Evolutionary conservation across 1,140 invertebrate species (phyloP).

Genomic region (Pomacea maculata): DNA sequence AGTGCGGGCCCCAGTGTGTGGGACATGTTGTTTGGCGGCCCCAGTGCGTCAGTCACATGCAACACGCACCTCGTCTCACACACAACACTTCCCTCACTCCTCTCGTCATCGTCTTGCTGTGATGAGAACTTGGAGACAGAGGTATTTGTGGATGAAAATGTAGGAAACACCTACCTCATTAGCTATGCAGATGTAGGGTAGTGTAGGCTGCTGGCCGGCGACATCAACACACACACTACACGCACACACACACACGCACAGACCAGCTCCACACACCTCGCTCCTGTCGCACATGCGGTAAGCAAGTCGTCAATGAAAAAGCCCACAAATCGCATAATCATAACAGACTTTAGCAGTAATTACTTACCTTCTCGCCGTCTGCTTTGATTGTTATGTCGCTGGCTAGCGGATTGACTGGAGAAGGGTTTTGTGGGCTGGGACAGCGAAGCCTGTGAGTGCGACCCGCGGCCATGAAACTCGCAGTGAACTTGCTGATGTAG

Average conservation of each 20-base stretch:
- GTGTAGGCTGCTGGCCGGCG: conserved; percentile 19
- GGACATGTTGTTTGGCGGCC: no score
- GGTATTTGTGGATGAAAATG: conserved; percentile 7
- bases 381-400: background rate
- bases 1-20: background rate
- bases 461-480: conserved; percentile 27
- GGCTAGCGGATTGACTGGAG: background rate
- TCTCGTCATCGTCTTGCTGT: background rate
- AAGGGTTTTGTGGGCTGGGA: conserved; percentile 8
- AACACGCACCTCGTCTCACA: background rate
- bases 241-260: conserved; percentile 16
- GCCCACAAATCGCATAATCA: background rate
- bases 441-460: background rate
- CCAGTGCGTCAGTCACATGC: no score
- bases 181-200: conserved; percentile 30
- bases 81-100: background rate
- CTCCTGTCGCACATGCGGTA: conserved; percentile 25
- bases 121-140: conserved; percentile 3
- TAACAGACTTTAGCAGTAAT: conserved; percentile 13
- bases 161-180: conserved; percentile 27
- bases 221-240: conserved; percentile 21
- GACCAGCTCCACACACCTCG: background rate
- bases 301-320: conserved; percentile 34
- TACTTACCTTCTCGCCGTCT: conserved; percentile 27
- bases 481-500: conserved; percentile 32